These are phyloP conservation scores for Agrypnus murinus DNA, from an alignment of 2,888 invertebrate genomes.

Conservation along the genomic window DNA sequence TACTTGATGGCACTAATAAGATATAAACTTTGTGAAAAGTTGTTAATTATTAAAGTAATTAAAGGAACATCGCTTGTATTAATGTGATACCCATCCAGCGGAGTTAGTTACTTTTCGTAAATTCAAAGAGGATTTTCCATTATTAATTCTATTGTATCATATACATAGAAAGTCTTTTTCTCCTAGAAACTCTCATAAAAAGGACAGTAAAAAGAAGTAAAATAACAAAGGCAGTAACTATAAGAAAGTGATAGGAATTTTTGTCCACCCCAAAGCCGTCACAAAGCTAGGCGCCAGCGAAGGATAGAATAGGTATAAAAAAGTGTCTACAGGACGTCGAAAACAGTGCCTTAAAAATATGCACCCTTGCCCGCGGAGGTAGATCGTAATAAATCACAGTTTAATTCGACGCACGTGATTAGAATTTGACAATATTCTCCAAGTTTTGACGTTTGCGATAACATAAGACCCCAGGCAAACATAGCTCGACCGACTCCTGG, in stretches of 20 bases:
- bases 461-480: constrained; percentile 51
- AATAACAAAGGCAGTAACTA: background rate
- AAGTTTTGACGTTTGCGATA: constrained; percentile 57
- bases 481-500: constrained; percentile 44
- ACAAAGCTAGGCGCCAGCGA: constrained; percentile 12
- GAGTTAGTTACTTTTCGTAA: too few relatives aligned
- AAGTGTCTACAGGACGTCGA: background rate
- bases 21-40: background rate
- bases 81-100: too few relatives aligned
- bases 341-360: constrained; percentile 61
- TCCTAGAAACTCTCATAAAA: too few relatives aligned
- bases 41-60: background rate
- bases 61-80: too few relatives aligned
- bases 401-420: constrained; percentile 65
- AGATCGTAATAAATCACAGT: constrained; percentile 67
- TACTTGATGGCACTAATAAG: background rate
- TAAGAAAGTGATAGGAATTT: background rate
- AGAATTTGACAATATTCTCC: constrained; percentile 64
- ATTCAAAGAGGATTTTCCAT: too few relatives aligned
- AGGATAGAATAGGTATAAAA: constrained; percentile 4
- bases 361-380: constrained; percentile 62
- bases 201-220: too few relatives aligned
- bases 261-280: background rate
- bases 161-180: too few relatives aligned
- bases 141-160: too few relatives aligned